Evolutionary conservation across 2,113 vertebrate genomes (phyloP), one percentile per base, ranked within the genome.

Genomic region (Lamprologus callipterus): DNA sequence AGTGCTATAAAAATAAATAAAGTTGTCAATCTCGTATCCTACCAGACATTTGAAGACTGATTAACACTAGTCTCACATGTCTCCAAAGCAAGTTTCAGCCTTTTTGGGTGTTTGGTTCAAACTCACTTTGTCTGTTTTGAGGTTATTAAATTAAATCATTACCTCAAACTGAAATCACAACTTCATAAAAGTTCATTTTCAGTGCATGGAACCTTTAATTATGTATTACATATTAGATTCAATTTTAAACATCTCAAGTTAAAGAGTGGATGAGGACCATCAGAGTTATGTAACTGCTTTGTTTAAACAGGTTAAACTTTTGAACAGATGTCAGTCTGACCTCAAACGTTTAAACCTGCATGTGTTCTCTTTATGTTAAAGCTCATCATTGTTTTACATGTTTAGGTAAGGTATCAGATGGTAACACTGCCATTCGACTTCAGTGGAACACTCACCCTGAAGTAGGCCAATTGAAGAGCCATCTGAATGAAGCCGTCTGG

Each of bases 401-500:
- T 65, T 37, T 37, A 13, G 19, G 60, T 65, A 37, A 65, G 60
- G 33, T 37, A 13, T 37, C 33, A 37, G 60, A 12, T 65, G 33
- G 33, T 65, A 65, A 65, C 33, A 65, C 60, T 65, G 60, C 33
- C 33, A 65, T 65, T 65, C 4, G 7, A 21, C 60, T 16, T 81
- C 26, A 53, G 47, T 11, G n/a, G 17, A 63, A 33, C 35, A 12
- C 91, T 96, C 90, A 99, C 99, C 97, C 97, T 97, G 83, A 97
- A 99, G 88, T 98, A 97, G 13, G 99, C 98, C 82, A 99, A 95
- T 96, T 99, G 99, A 81, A 99, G 96, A 5, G 97, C 96, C 14
- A 98, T 95, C 80, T 99, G 99, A 58, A 99, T 95, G 17, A 99
- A 99, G 83, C 97, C 98, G 14, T 99, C 98, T 0, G 99, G 99